phyloP scores from a whole-genome alignment of 2,888 invertebrate genomes.

The Drosophila peninsularis region DNA sequence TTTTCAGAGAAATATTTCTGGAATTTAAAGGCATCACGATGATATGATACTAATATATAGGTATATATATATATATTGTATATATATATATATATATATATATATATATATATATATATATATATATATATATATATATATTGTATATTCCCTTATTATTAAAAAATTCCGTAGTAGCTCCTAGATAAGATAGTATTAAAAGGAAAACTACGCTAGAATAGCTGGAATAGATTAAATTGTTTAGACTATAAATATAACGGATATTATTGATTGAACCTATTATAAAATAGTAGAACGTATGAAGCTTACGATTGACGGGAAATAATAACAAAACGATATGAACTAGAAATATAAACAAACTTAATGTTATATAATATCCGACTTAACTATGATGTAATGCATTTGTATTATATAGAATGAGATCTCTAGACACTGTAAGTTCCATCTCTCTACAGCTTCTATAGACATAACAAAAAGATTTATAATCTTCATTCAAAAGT shows the following conservation, averaged over 20 bases:
- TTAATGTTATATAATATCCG: too few relatives aligned
- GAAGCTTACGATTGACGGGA: background rate
- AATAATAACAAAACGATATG: background rate
- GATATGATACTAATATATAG: conserved; percentile 2
- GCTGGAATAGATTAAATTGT: background rate
- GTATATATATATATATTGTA: too few relatives aligned
- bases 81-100: too few relatives aligned
- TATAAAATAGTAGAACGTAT: background rate
- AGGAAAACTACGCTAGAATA: background rate
- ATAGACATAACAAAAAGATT: background rate
- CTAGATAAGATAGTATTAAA: conserved; percentile 12
- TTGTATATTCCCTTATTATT: too few relatives aligned
- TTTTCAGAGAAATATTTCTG: conserved; percentile 11
- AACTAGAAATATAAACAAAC: too few relatives aligned
- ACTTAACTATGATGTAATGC: background rate
- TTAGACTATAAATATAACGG: background rate
- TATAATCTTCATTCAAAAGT: background rate
- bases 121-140: too few relatives aligned
- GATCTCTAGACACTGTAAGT: background rate
- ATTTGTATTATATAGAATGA: background rate
- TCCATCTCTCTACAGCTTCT: too few relatives aligned
- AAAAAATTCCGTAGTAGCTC: background rate
- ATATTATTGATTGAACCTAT: background rate
- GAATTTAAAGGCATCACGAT: conserved; percentile 7
- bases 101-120: too few relatives aligned